Evolutionary conservation across 2,113 vertebrate genomes (phyloP).

Genomic region (Callospermophilus lateralis): DNA sequence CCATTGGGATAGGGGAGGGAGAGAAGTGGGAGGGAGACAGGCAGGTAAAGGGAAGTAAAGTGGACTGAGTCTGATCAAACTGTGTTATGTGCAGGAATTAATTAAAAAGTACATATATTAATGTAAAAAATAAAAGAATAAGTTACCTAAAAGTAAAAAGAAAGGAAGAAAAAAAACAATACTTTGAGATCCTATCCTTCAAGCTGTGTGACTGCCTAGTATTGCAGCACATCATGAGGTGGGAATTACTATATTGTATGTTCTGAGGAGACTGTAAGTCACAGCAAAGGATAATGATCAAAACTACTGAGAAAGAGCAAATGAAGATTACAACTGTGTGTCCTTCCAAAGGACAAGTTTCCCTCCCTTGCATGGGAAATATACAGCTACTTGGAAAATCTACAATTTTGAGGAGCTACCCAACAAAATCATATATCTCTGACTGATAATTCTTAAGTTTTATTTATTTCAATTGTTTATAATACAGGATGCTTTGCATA

Average conservation of each 20-base stretch:
- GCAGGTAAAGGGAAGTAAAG: not conserved
- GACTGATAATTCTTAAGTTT: not conserved
- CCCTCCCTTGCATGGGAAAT: not conserved
- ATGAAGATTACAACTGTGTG: not conserved
- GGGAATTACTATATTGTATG: not conserved
- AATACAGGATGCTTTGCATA: not conserved
- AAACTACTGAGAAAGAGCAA: slow-evolving; percentile 21
- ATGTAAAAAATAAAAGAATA: not conserved
- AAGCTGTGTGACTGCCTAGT: not conserved
- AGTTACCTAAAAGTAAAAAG: not conserved
- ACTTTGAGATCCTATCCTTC: not conserved
- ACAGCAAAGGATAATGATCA: slow-evolving; percentile 40
- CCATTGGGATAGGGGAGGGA: not conserved
- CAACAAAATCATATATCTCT: not conserved
- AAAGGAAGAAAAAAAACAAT: not conserved
- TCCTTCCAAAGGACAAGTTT: not conserved
- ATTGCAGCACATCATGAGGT: not conserved
- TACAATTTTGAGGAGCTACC: not conserved
- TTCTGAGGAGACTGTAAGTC: not conserved
- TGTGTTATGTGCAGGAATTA: not conserved
- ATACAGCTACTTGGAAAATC: fast-evolving
- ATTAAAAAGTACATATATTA: not conserved
- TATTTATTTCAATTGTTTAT: not conserved
- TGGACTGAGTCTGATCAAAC: not conserved
- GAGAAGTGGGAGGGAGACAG: too few relatives aligned